Evolutionary conservation across 1,140 invertebrate species (phyloP).

Genomic region (Brachionus sp.): DNA sequence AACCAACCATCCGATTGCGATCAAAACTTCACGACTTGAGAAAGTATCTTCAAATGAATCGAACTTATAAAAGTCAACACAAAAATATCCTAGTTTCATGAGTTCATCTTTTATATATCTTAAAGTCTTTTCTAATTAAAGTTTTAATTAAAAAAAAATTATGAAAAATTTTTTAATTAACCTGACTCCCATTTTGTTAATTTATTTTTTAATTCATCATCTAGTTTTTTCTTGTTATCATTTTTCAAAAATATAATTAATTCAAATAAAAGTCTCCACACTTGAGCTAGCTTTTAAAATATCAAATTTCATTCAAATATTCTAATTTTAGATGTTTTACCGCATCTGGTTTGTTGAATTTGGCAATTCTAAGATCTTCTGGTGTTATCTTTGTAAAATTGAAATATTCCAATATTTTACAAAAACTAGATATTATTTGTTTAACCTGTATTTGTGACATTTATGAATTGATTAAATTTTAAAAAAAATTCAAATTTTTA

Average conservation of each 20-base stretch:
- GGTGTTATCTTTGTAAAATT: slow-evolving; percentile 18
- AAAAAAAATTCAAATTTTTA: not conserved
- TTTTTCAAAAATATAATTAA: not conserved
- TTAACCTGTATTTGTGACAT: slow-evolving; percentile 39
- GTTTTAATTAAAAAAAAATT: not conserved
- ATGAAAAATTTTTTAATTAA: not conserved
- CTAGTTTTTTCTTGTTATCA: not conserved
- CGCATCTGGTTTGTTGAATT: slow-evolving; percentile 6
- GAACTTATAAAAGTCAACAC: not conserved
- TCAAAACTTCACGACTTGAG: not conserved
- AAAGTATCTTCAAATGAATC: not conserved
- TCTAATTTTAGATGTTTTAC: not conserved
- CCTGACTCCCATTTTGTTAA: not conserved
- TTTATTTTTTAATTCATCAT: not conserved
- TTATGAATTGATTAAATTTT: not conserved
- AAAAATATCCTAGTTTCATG: slow-evolving; percentile 4
- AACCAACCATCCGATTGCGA: slow-evolving; percentile 1
- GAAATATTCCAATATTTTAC: slow-evolving; percentile 18
- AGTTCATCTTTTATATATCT: slow-evolving; percentile 19
- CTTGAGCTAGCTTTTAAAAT: not conserved
- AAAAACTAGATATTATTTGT: slow-evolving; percentile 25
- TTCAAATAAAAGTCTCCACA: slow-evolving; percentile 28
- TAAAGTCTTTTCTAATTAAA: not conserved
- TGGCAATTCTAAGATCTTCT: slow-evolving; percentile 16
- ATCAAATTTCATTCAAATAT: not conserved